A percentile compares a stretch with the other conserved stretches of the same genome.
These are phyloP conservation scores for Colletes collaris DNA, from an alignment of 2,888 invertebrate genomes.

Conservation along the genomic window DNA sequence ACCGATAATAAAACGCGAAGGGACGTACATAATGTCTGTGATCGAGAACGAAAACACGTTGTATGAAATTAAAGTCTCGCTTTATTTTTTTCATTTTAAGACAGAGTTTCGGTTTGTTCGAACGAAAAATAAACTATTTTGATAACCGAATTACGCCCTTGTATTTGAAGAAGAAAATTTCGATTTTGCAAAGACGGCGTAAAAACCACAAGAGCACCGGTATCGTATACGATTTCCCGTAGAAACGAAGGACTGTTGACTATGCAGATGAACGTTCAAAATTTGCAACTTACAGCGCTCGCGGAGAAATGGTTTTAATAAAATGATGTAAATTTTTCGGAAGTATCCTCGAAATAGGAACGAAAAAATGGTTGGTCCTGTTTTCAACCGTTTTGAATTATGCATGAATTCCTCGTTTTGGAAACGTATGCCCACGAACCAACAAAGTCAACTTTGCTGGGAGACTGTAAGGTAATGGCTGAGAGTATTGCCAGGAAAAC, in stretches of 20 bases:
- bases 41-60: too few relatives aligned
- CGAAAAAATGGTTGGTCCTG: conserved; percentile 8
- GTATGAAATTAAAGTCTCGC: too few relatives aligned
- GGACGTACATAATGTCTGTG: too few relatives aligned
- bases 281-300: conserved; percentile 13
- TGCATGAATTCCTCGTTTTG: conserved; percentile 46
- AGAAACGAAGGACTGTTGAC: neutral
- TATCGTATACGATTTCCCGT: neutral
- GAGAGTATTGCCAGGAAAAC: neutral
- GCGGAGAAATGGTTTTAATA: neutral
- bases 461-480: conserved; percentile 7
- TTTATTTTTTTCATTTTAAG: neutral
- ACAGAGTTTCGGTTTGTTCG: neutral
- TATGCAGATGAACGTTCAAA: conserved; percentile 15
- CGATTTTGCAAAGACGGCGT: too few relatives aligned
- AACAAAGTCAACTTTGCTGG: conserved; percentile 19
- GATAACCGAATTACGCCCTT: too few relatives aligned
- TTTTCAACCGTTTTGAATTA: conserved; percentile 58
- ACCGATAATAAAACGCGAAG: too few relatives aligned
- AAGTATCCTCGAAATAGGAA: conserved; percentile 10
- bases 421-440: conserved; percentile 5
- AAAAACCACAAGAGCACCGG: too few relatives aligned
- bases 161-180: neutral
- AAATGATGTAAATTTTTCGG: conserved; percentile 46
- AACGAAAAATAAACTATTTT: too few relatives aligned